phyloP scores from a whole-genome alignment of 2,888 invertebrate species.

The Noctua janthina region DNA sequence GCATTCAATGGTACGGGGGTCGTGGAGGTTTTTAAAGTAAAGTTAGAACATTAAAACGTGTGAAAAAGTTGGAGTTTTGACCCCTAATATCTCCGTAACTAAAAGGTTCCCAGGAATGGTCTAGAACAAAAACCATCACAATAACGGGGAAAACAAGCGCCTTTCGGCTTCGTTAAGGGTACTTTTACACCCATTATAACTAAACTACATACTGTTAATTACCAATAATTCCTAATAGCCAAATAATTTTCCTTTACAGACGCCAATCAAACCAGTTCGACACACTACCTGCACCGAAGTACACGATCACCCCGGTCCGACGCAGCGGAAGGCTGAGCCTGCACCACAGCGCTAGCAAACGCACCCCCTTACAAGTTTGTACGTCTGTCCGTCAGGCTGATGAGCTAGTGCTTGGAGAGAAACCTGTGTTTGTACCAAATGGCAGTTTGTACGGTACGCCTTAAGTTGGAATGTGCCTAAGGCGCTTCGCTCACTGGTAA shows the following conservation, averaged over 20 bases:
- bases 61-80: too few species aligned
- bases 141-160: too few species aligned
- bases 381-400: constrained; percentile 70
- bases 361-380: constrained; percentile 72
- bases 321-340: constrained; percentile 81
- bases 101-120: too few species aligned
- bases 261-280: constrained; percentile 69
- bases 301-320: constrained; percentile 87
- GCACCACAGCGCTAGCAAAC: constrained; percentile 40
- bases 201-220: too few species aligned
- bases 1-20: too few species aligned
- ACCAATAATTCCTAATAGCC: neutral
- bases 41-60: too few species aligned
- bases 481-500: too few species aligned
- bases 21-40: too few species aligned
- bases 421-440: constrained; percentile 74
- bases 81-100: too few species aligned
- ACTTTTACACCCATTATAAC: too few species aligned
- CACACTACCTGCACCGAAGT: constrained; percentile 62
- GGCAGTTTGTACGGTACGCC: constrained; percentile 72
- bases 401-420: constrained; percentile 57
- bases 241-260: constrained; percentile 62
- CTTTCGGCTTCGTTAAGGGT: too few species aligned
- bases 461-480: constrained; percentile 27
- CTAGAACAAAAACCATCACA: too few species aligned